These are phyloP conservation scores for Melanotaenia parkinsoni DNA, from an alignment of 2,797 vertebrate species.

Conservation along the genomic window DNA sequence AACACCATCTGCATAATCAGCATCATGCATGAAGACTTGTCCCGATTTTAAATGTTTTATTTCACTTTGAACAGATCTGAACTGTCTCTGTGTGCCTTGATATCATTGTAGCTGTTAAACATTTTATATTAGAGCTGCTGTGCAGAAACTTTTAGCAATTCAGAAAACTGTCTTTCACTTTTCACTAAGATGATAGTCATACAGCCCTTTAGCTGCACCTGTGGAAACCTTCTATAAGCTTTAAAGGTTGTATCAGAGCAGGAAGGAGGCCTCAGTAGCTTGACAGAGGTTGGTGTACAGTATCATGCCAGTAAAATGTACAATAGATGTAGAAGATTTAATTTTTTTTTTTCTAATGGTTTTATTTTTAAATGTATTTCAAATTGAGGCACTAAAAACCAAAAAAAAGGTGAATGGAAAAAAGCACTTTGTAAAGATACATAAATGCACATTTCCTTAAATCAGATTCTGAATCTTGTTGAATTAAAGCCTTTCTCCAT, in stretches of 20 bases:
- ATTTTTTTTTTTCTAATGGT: conserved; percentile 41
- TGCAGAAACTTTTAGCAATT: conserved; percentile 45
- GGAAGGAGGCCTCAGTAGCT: conserved; percentile 38
- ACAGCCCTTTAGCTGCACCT: conserved; percentile 48
- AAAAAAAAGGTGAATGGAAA: conserved; percentile 80
- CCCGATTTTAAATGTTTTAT: conserved; percentile 3
- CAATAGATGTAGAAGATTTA: conserved; percentile 56
- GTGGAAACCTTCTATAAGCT: conserved; percentile 73
- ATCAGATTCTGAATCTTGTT: conserved; percentile 56
- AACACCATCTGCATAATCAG: conserved; percentile 24
- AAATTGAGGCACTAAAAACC: conserved; percentile 81
- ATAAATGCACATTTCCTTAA: conserved; percentile 75
- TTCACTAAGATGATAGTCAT: conserved; percentile 31
- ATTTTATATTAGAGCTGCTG: conserved; percentile 51
- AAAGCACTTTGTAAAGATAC: conserved; percentile 82
- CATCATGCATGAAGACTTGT: conserved; percentile 10
- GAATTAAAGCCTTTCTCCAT: conserved; percentile 67
- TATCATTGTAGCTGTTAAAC: conserved; percentile 47
- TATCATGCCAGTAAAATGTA: conserved; percentile 60
- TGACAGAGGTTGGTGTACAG: conserved; percentile 32
- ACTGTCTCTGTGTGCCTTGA: conserved; percentile 67
- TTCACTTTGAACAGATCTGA: conserved; percentile 29
- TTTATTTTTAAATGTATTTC: conserved; percentile 69
- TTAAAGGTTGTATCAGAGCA: conserved; percentile 73
- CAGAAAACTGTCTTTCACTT: conserved; percentile 40